phyloP scores from a whole-genome alignment of 2,113 vertebrate species.

The Psilopsiagon aymara region DNA sequence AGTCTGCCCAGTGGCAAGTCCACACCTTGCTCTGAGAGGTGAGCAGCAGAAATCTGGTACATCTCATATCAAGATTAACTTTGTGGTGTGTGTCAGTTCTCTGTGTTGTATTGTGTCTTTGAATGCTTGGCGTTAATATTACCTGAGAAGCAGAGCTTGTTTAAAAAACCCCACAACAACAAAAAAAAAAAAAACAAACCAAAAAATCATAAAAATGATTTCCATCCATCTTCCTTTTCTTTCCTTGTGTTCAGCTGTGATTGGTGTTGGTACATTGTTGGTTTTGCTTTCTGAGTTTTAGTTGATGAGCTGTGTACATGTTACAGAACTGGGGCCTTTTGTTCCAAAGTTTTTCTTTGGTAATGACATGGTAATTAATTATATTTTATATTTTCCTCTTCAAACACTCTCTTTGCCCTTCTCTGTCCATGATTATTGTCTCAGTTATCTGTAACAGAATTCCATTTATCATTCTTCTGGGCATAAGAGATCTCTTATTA shows the following conservation, averaged over 20 bases:
- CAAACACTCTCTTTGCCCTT: not conserved
- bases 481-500: not conserved
- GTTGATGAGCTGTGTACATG: not conserved
- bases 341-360: not conserved
- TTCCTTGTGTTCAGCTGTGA: not conserved
- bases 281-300: not conserved
- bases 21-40: slow-evolving; percentile 77
- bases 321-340: not conserved
- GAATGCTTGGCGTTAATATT: not conserved
- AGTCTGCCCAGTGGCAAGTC: slow-evolving; percentile 72
- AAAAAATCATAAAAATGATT: not conserved
- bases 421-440: not conserved
- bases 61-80: accelerated
- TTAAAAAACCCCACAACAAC: too few relatives aligned
- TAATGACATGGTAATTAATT: not conserved
- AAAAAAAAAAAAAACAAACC: not conserved
- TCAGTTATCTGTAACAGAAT: not conserved
- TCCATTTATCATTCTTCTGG: not conserved
- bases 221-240: not conserved
- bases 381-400: not conserved
- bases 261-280: accelerated
- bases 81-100: accelerated
- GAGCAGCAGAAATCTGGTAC: not conserved
- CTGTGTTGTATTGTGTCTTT: not conserved
- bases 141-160: not conserved